A percentile compares a stretch with the other conserved stretches of the same genome.
Conservation (phyloP, 2,888 invertebrate genomes). For the Graphium colonna region DNA sequence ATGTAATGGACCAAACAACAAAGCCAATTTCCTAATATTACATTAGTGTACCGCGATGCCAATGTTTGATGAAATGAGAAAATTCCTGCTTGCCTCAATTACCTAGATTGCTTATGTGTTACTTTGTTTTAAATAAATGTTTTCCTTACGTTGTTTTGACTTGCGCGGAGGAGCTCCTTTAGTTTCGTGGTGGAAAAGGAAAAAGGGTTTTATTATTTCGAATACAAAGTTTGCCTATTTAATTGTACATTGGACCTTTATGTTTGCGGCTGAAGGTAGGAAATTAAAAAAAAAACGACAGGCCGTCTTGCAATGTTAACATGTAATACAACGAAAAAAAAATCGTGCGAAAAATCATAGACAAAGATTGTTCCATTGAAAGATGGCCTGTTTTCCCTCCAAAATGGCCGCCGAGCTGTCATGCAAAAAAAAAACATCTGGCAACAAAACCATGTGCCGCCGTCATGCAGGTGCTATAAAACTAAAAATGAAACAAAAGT, state of each 20-base stretch:
- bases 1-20: too few relatives aligned
- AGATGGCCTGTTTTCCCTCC: not conserved
- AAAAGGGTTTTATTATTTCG: slow-evolving; percentile 34
- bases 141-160: slow-evolving; percentile 62
- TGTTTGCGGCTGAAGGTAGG: not conserved
- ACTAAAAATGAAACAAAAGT: slow-evolving; percentile 64
- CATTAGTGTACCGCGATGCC: too few relatives aligned
- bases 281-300: not conserved
- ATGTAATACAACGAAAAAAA: not conserved
- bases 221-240: slow-evolving; percentile 15
- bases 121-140: slow-evolving; percentile 36
- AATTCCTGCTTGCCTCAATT: slow-evolving; percentile 22
- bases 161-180: slow-evolving; percentile 69
- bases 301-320: not conserved
- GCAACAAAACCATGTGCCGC: slow-evolving; percentile 41
- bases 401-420: slow-evolving; percentile 8
- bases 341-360: not conserved
- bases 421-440: slow-evolving; percentile 34
- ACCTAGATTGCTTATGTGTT: slow-evolving; percentile 30
- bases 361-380: too few relatives aligned
- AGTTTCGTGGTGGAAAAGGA: slow-evolving; percentile 39
- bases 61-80: slow-evolving; percentile 21
- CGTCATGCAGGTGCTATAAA: slow-evolving; percentile 60
- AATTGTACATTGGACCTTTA: slow-evolving; percentile 70
- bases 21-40: too few relatives aligned